These are phyloP conservation scores for Pantelozetes paolii DNA, from an alignment of 2,888 invertebrate species.

Conservation along the genomic window DNA sequence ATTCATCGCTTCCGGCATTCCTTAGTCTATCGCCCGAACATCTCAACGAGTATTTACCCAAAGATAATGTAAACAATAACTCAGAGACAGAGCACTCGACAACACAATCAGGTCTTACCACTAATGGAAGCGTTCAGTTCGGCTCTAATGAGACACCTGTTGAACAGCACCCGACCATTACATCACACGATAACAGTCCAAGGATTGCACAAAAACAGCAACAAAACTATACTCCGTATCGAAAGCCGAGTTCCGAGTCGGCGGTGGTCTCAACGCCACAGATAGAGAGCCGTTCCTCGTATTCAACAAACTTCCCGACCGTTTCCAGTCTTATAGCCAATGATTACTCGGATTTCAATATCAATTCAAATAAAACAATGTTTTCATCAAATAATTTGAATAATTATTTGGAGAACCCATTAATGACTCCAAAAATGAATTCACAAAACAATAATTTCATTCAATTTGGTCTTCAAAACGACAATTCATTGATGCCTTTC, in stretches of 20 bases:
- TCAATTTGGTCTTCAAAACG: slow-evolving; percentile 18
- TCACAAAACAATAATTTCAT: slow-evolving; percentile 25
- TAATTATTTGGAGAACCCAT: slow-evolving; percentile 13
- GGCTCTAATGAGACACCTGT: not conserved
- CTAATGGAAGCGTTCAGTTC: not conserved
- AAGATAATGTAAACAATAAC: slow-evolving; percentile 8
- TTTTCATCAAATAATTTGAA: slow-evolving; percentile 5
- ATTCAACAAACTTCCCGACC: slow-evolving; percentile 6
- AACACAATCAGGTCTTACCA: not conserved
- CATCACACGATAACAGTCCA: not conserved
- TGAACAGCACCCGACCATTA: not conserved
- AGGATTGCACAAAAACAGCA: not conserved
- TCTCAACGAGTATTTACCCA: slow-evolving; percentile 28
- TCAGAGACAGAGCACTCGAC: not conserved
- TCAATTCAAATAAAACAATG: slow-evolving; percentile 3
- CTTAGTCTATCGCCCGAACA: slow-evolving; percentile 39
- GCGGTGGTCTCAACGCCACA: not conserved
- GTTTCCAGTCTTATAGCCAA: slow-evolving; percentile 26
- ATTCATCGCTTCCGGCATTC: slow-evolving; percentile 37
- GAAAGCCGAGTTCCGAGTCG: not conserved
- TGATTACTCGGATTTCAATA: slow-evolving; percentile 4
- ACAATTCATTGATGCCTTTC: slow-evolving; percentile 19
- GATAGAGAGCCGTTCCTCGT: slow-evolving; percentile 10
- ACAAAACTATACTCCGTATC: not conserved
- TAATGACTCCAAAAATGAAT: slow-evolving; percentile 8